Base-by-base conservation (phyloP, 1,140 invertebrate genomes). In the Heliconius eleuchia region DNA sequence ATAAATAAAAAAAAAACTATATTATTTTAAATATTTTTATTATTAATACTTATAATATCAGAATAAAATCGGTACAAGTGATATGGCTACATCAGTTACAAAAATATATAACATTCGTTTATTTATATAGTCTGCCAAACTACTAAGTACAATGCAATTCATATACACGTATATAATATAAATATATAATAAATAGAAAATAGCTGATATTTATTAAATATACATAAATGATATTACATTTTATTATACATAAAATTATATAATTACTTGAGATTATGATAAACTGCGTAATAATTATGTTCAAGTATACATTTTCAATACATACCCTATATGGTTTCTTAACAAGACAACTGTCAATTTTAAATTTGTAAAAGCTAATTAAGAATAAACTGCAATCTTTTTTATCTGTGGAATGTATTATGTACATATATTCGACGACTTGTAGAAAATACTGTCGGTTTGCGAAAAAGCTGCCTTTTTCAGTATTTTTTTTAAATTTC, bases 21-120 rank as follows among this genome's bases (percentile, higher is more conserved):
- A 72, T 39, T 37, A 37, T 19, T n/a, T 72, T n/a, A 72, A 74
- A 74, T 74, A 74, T 9, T 75, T 55, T 82, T 80, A 75, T 76
- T 72, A 6, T 66, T 79, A 77, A 73, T 76, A 78, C 52, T 72
- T 72, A 52, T 84, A 46, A 73, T 55, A 66, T 66, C 60, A 66
- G 23, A 30, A 66, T 66, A 66, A 66, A 66, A 66, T 66, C 11
- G 60, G 52, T 79, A 79, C 78, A 80, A 72, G 73, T 76, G 85
- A 89, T 87, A 87, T 87, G 83, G 80, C 77, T 85, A 85, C 80
- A 85, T 84, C 82, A 74, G 27, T 46, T 89, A 89, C 79, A 89
- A 89, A 89, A 89, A 87, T 89, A 86, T 84, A 78, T 79, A 52
- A 39, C 74, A 52, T 80, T 71, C 80, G 80, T 83, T 78, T 82